phyloP scores from a whole-genome alignment of 2,113 vertebrate species.

The Neodontobutis hainanensis region DNA sequence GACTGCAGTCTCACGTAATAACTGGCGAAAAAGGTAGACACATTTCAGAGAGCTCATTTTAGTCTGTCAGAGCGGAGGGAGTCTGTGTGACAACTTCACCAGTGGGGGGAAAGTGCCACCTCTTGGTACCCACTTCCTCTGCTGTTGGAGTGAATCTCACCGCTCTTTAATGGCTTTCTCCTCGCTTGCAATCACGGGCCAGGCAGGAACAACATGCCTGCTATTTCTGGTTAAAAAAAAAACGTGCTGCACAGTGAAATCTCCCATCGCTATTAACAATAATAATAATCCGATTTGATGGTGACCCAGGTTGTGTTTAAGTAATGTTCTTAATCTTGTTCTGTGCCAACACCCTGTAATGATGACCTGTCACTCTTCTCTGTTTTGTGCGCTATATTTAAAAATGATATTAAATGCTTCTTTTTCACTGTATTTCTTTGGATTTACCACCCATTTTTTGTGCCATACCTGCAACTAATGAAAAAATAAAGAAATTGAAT shows the following conservation, averaged over 20 bases:
- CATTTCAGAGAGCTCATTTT: slow-evolving; percentile 51
- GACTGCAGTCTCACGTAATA: slow-evolving; percentile 45
- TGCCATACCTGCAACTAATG: slow-evolving; percentile 81
- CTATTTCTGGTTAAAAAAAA: slow-evolving; percentile 19
- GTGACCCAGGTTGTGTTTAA: slow-evolving; percentile 46
- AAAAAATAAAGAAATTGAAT: slow-evolving; percentile 79
- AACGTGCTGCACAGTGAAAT: background rate
- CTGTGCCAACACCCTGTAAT: slow-evolving; percentile 67
- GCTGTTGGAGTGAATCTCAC: slow-evolving; percentile 17
- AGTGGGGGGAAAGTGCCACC: slow-evolving; percentile 33
- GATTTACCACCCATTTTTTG: slow-evolving; percentile 75
- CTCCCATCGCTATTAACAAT: background rate
- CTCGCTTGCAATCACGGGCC: slow-evolving; percentile 7
- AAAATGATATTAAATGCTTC: slow-evolving; percentile 66
- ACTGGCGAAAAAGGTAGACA: slow-evolving; percentile 32
- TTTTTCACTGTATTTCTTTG: slow-evolving; percentile 77
- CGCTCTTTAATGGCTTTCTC: slow-evolving; percentile 8
- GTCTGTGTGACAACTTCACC: slow-evolving; percentile 44
- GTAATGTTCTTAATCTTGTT: slow-evolving; percentile 66
- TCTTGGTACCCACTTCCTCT: slow-evolving; percentile 25
- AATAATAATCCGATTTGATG: slow-evolving; percentile 27
- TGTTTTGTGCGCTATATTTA: slow-evolving; percentile 79
- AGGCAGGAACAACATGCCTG: slow-evolving; percentile 1
- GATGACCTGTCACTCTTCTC: slow-evolving; percentile 71
- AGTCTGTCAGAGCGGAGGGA: slow-evolving; percentile 36